Base-by-base conservation (phyloP, 2,113 vertebrate genomes). In the Takifugu flavidus region DNA sequence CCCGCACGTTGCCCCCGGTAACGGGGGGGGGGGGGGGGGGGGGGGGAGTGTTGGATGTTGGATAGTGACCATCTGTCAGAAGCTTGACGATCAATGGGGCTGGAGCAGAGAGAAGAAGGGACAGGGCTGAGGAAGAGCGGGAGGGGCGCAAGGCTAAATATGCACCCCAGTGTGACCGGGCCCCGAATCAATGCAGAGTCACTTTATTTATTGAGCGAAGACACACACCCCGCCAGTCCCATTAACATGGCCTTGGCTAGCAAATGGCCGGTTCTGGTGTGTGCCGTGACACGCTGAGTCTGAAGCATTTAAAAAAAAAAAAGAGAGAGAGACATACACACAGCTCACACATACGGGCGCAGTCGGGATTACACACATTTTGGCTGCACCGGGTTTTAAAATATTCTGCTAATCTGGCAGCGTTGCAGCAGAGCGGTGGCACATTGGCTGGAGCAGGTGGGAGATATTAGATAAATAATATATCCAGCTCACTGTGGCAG, bases 61-160 rank as follows among this genome's bases (percentile, higher is more conserved):
- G 72, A 75, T 68, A 67, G 70, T 84, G 78, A 88, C 89, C 90
- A 90, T 90, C 90, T 90, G 89, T 86, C 85, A 80, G 84, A 72
- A 47, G 75, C 78, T 79, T 53, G 15, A 49, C 83, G 84, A 89
- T 89, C 87, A 91, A 90, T 89, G 82, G 81, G 75, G 62, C 49
- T 56, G 53, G 58, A 60, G 60, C 58, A 64, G 58, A 59, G 59
- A 59, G 31, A 29, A 56, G 61, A 60, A 69, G 50, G 65, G 45
- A n/a, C 6, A 51, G 42, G 50, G 61, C 29, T 44, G 56, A 64
- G 57, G 34, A 25, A 49, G 25, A 62, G 57, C 39, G 49, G 47
- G 75, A 58, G 71, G 68, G 56, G 63, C 67, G 71, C 34, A 58
- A 75, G 78, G 86, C 81, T 89, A 85, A 86, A 86, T 83, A 86